These are phyloP conservation scores for Chaunax sp. DNA, from an alignment of 2,797 vertebrate species.

Conservation along the genomic window DNA sequence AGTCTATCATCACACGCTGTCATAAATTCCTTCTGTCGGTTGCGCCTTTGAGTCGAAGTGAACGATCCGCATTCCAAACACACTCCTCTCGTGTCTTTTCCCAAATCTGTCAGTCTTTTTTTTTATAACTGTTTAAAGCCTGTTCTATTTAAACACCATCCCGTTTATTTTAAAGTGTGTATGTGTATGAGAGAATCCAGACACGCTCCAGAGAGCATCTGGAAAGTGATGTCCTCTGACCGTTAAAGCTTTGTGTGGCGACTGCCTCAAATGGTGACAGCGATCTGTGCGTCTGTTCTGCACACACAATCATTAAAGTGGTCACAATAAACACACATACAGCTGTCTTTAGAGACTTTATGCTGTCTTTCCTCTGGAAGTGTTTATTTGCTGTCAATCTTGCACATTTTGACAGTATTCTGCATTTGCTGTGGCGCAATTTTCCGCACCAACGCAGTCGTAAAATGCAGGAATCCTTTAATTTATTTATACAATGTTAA, in stretches of 20 bases:
- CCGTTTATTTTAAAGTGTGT: background rate
- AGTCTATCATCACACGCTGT: no score
- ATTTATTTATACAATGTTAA: background rate
- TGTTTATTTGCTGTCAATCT: background rate
- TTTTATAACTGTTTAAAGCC: background rate
- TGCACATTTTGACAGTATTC: no score
- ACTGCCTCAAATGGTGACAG: constrained; percentile 35
- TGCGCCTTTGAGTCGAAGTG: no score
- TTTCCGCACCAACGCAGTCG: no score
- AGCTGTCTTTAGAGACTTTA: constrained; percentile 5
- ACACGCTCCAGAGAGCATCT: constrained; percentile 51
- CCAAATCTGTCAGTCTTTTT: background rate
- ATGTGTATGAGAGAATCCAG: background rate
- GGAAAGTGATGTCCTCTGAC: constrained; percentile 51
- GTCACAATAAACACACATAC: constrained; percentile 20
- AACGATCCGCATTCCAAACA: no score
- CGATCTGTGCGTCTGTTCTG: constrained; percentile 2
- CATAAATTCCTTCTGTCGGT: no score
- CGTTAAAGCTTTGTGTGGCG: constrained; percentile 55
- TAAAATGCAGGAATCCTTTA: background rate
- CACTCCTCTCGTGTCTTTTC: no score
- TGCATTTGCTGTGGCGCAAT: no score
- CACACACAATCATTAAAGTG: constrained; percentile 14
- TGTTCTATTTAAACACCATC: background rate
- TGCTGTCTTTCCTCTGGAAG: background rate